A percentile compares a stretch with the other conserved stretches of the same genome.
Conservation (phyloP, 2,113 vertebrate species). For the Mola mola region DNA sequence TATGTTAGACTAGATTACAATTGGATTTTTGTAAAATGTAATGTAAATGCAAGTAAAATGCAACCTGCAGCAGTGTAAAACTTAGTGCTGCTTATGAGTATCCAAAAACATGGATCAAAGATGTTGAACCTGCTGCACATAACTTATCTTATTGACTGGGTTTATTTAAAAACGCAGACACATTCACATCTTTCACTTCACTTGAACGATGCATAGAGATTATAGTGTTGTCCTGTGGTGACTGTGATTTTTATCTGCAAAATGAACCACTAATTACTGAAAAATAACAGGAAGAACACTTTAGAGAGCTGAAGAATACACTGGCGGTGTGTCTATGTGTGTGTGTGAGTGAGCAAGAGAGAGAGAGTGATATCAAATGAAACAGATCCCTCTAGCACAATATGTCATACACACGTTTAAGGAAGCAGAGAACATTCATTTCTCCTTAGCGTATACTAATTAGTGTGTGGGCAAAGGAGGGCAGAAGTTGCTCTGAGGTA, state of each 20-base stretch:
- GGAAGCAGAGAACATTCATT: not conserved
- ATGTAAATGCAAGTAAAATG: not conserved
- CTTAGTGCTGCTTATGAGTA: too few relatives aligned
- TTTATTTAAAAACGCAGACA: too few relatives aligned
- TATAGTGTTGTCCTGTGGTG: slow-evolving; percentile 13
- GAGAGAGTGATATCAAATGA: too few relatives aligned
- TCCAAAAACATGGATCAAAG: too few relatives aligned
- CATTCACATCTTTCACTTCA: not conserved
- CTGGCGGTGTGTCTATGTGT: not conserved
- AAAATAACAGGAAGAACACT: slow-evolving; percentile 39
- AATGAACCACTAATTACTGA: slow-evolving; percentile 25
- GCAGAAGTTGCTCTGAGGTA: slow-evolving; percentile 1
- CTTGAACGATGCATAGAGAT: not conserved
- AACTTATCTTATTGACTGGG: too few relatives aligned
- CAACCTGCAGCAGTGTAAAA: too few relatives aligned
- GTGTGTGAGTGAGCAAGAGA: slow-evolving; percentile 6
- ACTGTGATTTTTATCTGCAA: slow-evolving; percentile 20
- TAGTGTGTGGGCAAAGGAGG: not conserved
- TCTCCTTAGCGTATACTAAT: not conserved
- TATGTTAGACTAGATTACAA: not conserved
- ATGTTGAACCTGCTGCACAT: too few relatives aligned
- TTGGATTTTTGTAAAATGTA: not conserved
- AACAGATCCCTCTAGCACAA: too few relatives aligned
- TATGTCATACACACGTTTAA: not conserved
- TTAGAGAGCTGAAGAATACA: not conserved